A percentile compares a stretch with the other conserved stretches of the same genome.
Evolutionary conservation across 2,888 invertebrate genomes (phyloP).

Genomic region (Xylocampa areola): DNA sequence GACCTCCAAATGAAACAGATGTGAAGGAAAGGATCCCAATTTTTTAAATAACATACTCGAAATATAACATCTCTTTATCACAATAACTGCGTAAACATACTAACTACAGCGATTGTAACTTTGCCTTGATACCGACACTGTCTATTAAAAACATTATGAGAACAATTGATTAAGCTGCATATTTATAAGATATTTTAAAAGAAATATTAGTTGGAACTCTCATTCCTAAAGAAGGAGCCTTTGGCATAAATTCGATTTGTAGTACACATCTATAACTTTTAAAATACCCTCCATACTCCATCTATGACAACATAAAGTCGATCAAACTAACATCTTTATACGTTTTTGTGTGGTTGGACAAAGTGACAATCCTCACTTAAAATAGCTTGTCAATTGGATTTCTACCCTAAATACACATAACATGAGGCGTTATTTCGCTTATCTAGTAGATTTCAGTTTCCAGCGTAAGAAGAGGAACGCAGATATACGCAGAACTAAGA

Average conservation of each 20-base stretch:
- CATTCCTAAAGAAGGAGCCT: constrained; percentile 36
- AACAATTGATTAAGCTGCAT: constrained; percentile 19
- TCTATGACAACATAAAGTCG: constrained; percentile 16
- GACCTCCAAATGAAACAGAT: constrained; percentile 14
- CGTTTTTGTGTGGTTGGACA: constrained; percentile 39
- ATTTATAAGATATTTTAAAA: constrained; percentile 19
- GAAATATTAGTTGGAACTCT: constrained; percentile 15
- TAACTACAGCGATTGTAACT: constrained; percentile 56
- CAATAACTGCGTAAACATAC: constrained; percentile 67
- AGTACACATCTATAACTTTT: constrained; percentile 17
- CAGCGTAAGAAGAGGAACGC: constrained; percentile 96
- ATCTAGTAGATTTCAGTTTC: constrained; percentile 95
- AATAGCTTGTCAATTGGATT: constrained; percentile 48
- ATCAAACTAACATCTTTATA: constrained; percentile 7
- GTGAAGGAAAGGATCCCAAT: constrained; percentile 16
- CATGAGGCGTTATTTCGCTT: constrained; percentile 68
- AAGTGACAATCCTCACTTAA: constrained; percentile 50
- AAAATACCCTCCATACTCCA: constrained; percentile 30
- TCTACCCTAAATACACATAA: constrained; percentile 30
- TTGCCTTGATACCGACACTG: constrained; percentile 32
- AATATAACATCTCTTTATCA: constrained; percentile 65
- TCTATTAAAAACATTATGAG: constrained; percentile 14
- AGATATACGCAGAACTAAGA: constrained; percentile 93
- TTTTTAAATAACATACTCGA: constrained; percentile 48
- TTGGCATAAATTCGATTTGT: constrained; percentile 42